These are phyloP conservation scores for Amphiprion clarkii DNA, from an alignment of 2,797 vertebrate species.

Conservation along the genomic window DNA sequence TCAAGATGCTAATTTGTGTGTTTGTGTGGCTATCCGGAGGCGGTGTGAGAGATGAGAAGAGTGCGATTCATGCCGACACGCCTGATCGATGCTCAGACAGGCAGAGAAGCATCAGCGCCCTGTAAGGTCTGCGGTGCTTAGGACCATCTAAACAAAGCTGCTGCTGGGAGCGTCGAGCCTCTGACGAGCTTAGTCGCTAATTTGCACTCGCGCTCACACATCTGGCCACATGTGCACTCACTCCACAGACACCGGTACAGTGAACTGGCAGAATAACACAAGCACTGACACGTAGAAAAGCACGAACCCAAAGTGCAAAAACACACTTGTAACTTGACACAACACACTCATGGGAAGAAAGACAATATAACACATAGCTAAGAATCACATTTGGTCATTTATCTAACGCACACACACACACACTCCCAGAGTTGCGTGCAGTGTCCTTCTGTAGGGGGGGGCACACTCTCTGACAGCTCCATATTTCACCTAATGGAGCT, in stretches of 20 bases:
- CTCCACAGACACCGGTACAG: not conserved
- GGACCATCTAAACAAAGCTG: constrained; percentile 32
- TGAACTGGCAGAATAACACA: constrained; percentile 4
- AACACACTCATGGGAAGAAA: constrained; percentile 28
- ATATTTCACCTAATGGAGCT: constrained; percentile 63
- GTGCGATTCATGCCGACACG: constrained; percentile 35
- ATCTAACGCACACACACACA: constrained; percentile 13
- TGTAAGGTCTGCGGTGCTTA: constrained; percentile 25
- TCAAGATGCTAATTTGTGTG: constrained; percentile 19
- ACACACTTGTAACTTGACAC: constrained; percentile 26
- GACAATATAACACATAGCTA: constrained; percentile 16
- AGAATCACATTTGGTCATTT: constrained; percentile 36
- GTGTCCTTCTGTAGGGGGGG: constrained; percentile 27
- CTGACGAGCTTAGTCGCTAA: not conserved
- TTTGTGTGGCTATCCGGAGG: constrained; percentile 23
- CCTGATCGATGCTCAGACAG: constrained; percentile 16
- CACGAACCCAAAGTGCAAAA: not conserved
- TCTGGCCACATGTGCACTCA: not conserved
- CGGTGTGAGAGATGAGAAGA: constrained; percentile 5
- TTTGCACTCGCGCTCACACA: not conserved
- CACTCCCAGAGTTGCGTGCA: constrained; percentile 3
- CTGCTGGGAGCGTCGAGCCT: constrained; percentile 12
- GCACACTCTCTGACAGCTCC: constrained; percentile 50
- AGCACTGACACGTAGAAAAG: not conserved
- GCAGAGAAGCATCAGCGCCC: constrained; percentile 18